These are phyloP conservation scores for Dasyurus viverrinus DNA, from an alignment of 2,113 vertebrate genomes.

Conservation along the genomic window DNA sequence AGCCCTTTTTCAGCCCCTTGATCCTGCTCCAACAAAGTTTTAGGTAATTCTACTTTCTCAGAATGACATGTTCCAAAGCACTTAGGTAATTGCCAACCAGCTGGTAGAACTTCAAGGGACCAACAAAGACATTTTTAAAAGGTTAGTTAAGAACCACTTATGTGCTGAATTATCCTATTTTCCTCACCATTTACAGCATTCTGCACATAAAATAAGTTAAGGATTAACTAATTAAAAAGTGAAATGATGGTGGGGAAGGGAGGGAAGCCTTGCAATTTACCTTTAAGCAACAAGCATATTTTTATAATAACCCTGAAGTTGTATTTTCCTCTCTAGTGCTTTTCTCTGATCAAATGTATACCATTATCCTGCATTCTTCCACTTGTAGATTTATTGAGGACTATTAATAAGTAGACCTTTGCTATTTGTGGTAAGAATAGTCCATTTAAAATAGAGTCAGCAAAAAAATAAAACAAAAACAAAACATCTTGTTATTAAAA, in stretches of 20 bases:
- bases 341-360: constrained; percentile 69
- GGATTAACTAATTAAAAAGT: constrained; percentile 62
- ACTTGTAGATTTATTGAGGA: constrained; percentile 48
- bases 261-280: constrained; percentile 48
- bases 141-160: constrained; percentile 58
- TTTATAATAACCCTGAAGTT: constrained; percentile 61
- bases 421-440: constrained; percentile 54
- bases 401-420: constrained; percentile 68
- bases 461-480: no score
- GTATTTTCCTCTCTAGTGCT: constrained; percentile 52
- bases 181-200: constrained; percentile 35
- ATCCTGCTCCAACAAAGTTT: constrained; percentile 40
- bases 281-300: constrained; percentile 65
- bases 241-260: constrained; percentile 6
- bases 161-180: constrained; percentile 52
- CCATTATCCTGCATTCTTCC: constrained; percentile 66
- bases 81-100: constrained; percentile 52
- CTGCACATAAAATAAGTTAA: constrained; percentile 29
- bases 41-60: constrained; percentile 39
- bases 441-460: constrained; percentile 64
- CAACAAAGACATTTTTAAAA: constrained; percentile 65
- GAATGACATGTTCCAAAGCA: background rate
- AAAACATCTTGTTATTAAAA: constrained; percentile 50
- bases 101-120: constrained; percentile 54
- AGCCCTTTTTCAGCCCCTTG: constrained; percentile 66